Percentiles rank a stretch among this genome's conserved stretches.
Conservation (phyloP, 2,797 vertebrate species). For the Bradypodion pumilum region DNA sequence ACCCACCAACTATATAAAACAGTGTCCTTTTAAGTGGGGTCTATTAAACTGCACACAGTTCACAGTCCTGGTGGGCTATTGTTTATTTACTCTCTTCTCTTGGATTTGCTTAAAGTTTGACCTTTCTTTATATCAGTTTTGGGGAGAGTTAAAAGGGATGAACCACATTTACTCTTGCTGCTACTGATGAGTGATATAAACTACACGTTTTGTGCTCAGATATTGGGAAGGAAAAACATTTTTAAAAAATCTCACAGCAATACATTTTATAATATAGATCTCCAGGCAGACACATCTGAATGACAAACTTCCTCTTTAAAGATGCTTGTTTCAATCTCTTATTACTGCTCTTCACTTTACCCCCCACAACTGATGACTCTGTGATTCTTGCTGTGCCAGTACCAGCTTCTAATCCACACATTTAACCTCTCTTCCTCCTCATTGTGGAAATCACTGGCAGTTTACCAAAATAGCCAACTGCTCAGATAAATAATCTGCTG, state of each 20-base stretch:
- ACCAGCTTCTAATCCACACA: not conserved
- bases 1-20: not conserved
- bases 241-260: not conserved
- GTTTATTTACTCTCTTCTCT: not conserved
- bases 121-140: not conserved
- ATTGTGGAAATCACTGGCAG: not conserved
- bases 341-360: not conserved
- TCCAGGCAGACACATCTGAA: not conserved
- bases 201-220: not conserved
- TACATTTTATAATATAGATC: not conserved
- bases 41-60: not conserved
- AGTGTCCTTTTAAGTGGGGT: not conserved
- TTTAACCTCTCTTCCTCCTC: too few relatives aligned
- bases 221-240: too few relatives aligned
- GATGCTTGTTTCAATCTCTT: not conserved
- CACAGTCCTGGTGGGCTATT: conserved; percentile 42
- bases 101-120: not conserved
- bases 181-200: not conserved
- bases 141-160: not conserved
- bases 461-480: not conserved
- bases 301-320: not conserved
- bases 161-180: not conserved
- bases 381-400: not conserved
- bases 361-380: not conserved
- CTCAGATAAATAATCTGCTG: not conserved